phyloP scores from a whole-genome alignment of 2,113 vertebrate species.

The Myotis lucifugus region DNA sequence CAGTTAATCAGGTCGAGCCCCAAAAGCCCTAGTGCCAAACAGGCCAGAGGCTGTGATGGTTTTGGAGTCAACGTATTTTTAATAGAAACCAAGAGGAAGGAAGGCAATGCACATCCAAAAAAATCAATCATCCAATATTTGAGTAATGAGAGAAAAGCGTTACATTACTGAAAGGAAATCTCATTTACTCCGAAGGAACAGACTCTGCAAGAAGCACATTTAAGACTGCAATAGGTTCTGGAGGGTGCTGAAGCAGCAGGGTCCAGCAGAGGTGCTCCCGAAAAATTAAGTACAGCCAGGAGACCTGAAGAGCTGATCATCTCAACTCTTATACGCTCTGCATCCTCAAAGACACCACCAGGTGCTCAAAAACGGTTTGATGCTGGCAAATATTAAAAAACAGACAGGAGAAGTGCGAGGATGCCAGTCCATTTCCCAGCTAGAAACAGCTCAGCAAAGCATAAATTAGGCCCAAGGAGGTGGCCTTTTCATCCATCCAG shows the following conservation, averaged over 20 bases:
- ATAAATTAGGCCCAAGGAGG: slow-evolving; percentile 9
- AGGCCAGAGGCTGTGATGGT: background rate
- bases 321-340: background rate
- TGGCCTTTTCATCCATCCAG: slow-evolving; percentile 35
- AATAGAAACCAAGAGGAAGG: slow-evolving; percentile 67
- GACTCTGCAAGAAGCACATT: background rate
- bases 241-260: background rate
- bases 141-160: slow-evolving; percentile 51
- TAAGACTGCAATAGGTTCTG: too few species aligned
- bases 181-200: background rate
- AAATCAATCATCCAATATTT: slow-evolving; percentile 68
- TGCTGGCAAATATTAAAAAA: background rate
- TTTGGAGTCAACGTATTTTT: slow-evolving; percentile 41
- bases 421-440: background rate
- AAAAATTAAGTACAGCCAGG: background rate
- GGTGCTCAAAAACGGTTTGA: background rate
- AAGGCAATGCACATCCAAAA: slow-evolving; percentile 53
- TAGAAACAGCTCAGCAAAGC: slow-evolving; percentile 25
- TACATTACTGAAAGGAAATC: slow-evolving; percentile 51
- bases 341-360: background rate
- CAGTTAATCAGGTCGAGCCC: background rate
- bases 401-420: background rate
- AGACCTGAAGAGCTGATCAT: background rate
- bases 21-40: background rate
- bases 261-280: background rate